A percentile compares a stretch with the other conserved stretches of the same genome.
These are phyloP conservation scores for Acanthornis magna DNA, from an alignment of 2,797 vertebrate genomes.

Conservation along the genomic window DNA sequence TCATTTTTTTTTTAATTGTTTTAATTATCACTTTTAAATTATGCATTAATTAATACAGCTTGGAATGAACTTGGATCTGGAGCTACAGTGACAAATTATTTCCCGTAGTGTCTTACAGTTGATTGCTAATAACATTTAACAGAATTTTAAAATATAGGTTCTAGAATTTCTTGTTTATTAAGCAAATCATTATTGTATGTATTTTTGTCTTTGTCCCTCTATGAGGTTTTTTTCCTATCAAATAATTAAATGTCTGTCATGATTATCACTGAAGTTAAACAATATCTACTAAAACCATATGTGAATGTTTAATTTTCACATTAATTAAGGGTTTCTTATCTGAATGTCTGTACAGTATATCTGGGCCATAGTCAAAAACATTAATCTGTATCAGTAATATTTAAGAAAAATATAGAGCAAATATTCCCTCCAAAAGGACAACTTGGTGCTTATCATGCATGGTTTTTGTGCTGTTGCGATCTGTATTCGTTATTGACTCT, in stretches of 20 bases:
- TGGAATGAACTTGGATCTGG: neutral
- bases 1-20: neutral
- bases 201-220: neutral
- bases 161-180: neutral
- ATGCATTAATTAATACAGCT: neutral
- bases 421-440: neutral
- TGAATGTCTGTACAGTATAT: neutral
- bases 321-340: neutral
- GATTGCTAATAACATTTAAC: neutral
- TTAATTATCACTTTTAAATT: neutral
- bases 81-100: neutral
- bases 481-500: neutral
- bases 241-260: neutral
- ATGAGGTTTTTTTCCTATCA: accelerated
- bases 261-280: neutral
- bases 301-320: neutral
- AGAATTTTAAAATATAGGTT: neutral
- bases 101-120: neutral
- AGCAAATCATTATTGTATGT: neutral
- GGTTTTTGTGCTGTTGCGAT: neutral
- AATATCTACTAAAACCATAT: neutral
- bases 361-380: neutral
- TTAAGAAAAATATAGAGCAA: neutral
- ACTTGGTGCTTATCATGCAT: neutral
- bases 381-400: neutral